Percentiles rank a stretch among this genome's conserved stretches.
These are phyloP conservation scores for Cavia porcellus DNA, from an alignment of 2,113 vertebrate genomes.

Conservation along the genomic window DNA sequence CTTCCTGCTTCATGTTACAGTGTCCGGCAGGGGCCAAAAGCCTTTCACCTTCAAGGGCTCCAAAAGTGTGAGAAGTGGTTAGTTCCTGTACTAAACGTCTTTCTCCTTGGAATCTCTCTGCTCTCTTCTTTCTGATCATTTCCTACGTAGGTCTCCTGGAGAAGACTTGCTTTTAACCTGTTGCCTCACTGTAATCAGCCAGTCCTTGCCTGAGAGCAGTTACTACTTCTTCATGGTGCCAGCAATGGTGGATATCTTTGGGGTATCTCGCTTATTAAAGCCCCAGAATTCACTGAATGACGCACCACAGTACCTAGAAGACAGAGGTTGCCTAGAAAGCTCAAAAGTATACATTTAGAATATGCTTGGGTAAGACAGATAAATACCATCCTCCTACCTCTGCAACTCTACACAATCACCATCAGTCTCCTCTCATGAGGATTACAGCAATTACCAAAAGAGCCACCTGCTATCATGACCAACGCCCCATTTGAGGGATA, in stretches of 20 bases:
- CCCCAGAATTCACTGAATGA: neutral
- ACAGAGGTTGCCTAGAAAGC: neutral
- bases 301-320: neutral
- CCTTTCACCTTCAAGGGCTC: neutral
- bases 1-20: too few species aligned
- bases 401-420: neutral
- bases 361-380: neutral
- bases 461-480: too few species aligned
- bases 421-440: neutral
- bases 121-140: neutral
- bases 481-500: neutral
- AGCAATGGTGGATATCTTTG: neutral
- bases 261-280: neutral
- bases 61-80: fast-evolving
- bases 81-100: neutral
- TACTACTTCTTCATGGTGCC: neutral
- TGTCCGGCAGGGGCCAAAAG: too few species aligned
- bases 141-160: neutral
- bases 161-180: slow-evolving; percentile 14
- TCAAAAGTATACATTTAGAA: neutral
- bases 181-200: neutral
- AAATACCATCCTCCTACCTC: neutral
- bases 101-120: slow-evolving; percentile 2
- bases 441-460: neutral
- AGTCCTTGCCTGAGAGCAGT: neutral